phyloP scores from a whole-genome alignment of 2,797 vertebrate genomes.

The Gymnothorax javanicus region DNA sequence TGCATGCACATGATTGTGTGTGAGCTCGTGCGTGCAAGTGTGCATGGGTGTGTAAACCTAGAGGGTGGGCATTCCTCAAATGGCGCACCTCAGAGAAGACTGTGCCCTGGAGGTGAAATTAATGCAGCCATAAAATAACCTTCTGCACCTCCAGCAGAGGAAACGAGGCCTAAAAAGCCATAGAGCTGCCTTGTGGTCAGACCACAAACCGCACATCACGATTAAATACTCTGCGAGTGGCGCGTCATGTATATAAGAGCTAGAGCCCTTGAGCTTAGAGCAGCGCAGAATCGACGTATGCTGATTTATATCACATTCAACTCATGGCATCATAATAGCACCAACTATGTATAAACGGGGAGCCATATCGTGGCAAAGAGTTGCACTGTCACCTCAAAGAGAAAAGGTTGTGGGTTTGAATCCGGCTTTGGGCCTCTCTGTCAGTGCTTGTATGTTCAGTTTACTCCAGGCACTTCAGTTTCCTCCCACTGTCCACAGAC shows the following conservation, averaged over 20 bases:
- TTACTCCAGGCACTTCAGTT: too few species aligned
- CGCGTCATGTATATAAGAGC: background rate
- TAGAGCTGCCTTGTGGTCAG: background rate
- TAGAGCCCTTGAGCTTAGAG: background rate
- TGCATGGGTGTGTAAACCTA: too few species aligned
- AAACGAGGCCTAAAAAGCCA: background rate
- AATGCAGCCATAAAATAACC: conserved; percentile 27
- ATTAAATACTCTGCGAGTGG: background rate
- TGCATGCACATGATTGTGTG: too few species aligned
- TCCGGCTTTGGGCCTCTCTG: too few species aligned
- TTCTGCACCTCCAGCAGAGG: background rate
- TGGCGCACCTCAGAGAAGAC: background rate
- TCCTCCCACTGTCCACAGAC: too few species aligned
- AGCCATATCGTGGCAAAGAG: too few species aligned
- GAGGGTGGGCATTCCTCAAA: background rate
- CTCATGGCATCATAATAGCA: background rate
- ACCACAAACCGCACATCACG: background rate
- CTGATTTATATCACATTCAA: background rate
- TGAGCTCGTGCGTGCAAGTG: too few species aligned
- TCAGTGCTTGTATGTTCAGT: too few species aligned
- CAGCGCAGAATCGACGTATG: background rate
- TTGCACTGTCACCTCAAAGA: too few species aligned
- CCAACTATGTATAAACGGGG: background rate
- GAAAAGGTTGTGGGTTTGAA: too few species aligned
- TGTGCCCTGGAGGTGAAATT: background rate